phyloP scores from a whole-genome alignment of 2,797 vertebrate genomes.

The Ispidina picta region DNA sequence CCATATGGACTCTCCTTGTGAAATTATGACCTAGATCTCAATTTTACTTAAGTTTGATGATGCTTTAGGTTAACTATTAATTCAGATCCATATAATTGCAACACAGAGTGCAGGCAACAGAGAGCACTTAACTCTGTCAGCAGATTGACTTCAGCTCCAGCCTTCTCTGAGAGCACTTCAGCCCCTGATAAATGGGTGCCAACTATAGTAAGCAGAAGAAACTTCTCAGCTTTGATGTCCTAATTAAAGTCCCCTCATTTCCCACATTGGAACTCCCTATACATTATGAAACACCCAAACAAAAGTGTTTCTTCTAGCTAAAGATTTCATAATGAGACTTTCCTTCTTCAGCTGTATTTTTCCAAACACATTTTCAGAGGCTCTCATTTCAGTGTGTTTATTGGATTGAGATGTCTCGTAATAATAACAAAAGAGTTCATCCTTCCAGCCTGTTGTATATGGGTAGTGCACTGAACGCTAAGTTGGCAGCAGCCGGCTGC shows the following conservation, averaged over 20 bases:
- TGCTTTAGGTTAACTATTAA: not conserved
- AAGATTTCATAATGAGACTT: conserved; percentile 48
- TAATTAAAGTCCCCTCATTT: not conserved
- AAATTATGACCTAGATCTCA: not conserved
- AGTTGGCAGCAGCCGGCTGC: not conserved
- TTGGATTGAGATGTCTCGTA: conserved; percentile 18
- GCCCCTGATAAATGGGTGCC: not conserved
- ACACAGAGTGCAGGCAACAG: not conserved
- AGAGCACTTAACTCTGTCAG: not conserved
- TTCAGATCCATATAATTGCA: not conserved
- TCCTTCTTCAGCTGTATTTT: conserved; percentile 50
- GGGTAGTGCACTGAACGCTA: not conserved
- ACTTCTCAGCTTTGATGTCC: not conserved
- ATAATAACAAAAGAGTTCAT: not conserved
- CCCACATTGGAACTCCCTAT: not conserved
- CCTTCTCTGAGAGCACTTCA: rapidly evolving
- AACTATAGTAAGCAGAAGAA: not conserved
- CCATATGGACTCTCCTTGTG: not conserved
- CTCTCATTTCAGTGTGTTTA: not conserved
- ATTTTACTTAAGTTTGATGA: not conserved
- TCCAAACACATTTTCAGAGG: conserved; percentile 23
- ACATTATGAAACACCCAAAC: conserved; percentile 1
- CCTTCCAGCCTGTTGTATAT: conserved; percentile 17
- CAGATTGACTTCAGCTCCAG: not conserved
- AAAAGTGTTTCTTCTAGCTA: not conserved